Base-by-base conservation (phyloP, 2,797 vertebrate species). In the Gorsachius magnificus region DNA sequence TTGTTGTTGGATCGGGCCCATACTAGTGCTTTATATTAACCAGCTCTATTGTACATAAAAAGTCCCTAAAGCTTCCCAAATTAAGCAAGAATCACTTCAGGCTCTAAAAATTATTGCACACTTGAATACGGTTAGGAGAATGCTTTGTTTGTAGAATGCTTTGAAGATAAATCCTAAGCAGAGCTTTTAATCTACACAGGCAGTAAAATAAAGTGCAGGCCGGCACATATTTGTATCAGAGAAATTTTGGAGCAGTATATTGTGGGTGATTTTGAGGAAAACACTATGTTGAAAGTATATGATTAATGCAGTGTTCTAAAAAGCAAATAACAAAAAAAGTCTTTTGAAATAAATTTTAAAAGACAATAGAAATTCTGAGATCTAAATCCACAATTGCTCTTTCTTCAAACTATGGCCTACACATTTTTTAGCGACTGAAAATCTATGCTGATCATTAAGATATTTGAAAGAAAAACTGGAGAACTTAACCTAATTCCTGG, bases 91-190 rank as follows among this genome's bases (percentile, higher is more conserved):
- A 90, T 58, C 54, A 77, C 63, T 88, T 91, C 35, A 81, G 58
- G 65, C 8, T 81, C 65, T 64, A 77, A 68, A 94, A 90, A 69
- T 29, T 2, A 78, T 87, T 87, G 65, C 19, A 25, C 64, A 77
- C 24, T 92, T 89, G 46, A 83, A 87, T 69, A 89, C 4, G 77
- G 43, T 54, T 81, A 86, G 21, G 14, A 86, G 28, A 90, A 75
- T 33, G 29, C 6, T 89, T 93, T 92, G 63, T 96, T 88, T 92
- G 68, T 45, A 90, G 88, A 84, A 82, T 60, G n/a, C 56, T 90
- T 90, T 97, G 77, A 93, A 88, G 50, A 53, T 72, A 91, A 91
- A 78, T n/a, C 21, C 64, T 83, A 78, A 86, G 11, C 31, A 86
- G 57, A 88, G 51, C 15, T 89, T 83, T 80, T 83, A 75, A 83